These are phyloP conservation scores for Himalopsyche japonica DNA, from an alignment of 2,888 invertebrate genomes.

Conservation along the genomic window DNA sequence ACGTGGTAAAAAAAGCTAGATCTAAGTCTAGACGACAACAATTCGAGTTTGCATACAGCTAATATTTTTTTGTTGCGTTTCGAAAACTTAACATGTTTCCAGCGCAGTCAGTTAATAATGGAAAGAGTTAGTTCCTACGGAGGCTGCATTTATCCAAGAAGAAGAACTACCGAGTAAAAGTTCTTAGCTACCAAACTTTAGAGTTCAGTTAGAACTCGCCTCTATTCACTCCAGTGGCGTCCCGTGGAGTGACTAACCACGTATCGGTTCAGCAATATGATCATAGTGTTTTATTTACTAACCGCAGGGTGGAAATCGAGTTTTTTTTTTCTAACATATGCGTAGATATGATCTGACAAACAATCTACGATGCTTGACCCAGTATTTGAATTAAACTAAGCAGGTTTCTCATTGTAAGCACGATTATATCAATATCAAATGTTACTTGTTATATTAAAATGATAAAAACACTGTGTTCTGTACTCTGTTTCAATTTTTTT, in stretches of 20 bases:
- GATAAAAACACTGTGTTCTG: too few relatives aligned
- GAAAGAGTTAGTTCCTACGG: slow-evolving; percentile 1
- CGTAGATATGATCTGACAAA: not conserved
- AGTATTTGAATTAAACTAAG: not conserved
- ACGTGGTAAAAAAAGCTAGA: not conserved
- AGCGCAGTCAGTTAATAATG: slow-evolving; percentile 30
- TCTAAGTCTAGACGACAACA: not conserved
- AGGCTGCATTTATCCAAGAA: slow-evolving; percentile 7
- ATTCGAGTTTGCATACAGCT: not conserved
- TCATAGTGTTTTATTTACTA: not conserved
- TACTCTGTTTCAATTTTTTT: too few relatives aligned
- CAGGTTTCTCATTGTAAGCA: too few relatives aligned
- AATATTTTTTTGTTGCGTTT: not conserved
- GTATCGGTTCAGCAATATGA: not conserved
- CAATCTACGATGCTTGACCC: not conserved
- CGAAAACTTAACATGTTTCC: not conserved
- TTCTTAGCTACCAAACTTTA: not conserved
- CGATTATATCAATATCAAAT: too few relatives aligned
- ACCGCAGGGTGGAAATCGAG: not conserved
- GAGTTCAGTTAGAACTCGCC: not conserved
- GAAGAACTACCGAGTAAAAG: not conserved
- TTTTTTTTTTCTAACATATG: not conserved
- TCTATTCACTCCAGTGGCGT: not conserved
- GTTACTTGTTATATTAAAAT: too few relatives aligned
- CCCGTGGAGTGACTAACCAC: not conserved